phyloP scores from a whole-genome alignment of 2,797 vertebrate genomes.

The Okamejei kenojei region DNA sequence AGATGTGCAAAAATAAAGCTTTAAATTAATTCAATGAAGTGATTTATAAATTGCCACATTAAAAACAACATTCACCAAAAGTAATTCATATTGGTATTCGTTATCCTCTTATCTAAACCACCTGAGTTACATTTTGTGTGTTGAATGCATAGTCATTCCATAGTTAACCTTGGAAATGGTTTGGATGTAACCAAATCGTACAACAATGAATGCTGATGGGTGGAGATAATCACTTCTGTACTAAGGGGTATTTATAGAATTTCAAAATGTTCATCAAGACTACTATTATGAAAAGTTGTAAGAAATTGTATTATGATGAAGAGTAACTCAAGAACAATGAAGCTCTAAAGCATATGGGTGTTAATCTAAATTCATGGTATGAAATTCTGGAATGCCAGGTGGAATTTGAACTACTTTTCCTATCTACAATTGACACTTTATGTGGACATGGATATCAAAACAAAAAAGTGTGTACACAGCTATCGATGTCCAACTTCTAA shows the following conservation, averaged over 20 bases:
- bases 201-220: background rate
- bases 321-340: background rate
- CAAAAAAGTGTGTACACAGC: background rate
- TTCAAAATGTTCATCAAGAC: background rate
- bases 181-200: background rate
- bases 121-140: background rate
- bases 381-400: background rate
- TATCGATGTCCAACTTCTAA: background rate
- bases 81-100: background rate
- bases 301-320: background rate
- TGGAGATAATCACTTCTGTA: background rate
- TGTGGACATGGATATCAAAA: background rate
- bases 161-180: background rate
- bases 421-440: background rate
- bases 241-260: background rate
- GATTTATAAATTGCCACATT: background rate
- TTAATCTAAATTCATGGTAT: background rate
- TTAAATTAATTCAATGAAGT: background rate
- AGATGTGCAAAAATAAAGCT: background rate
- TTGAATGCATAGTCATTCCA: background rate
- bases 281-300: background rate
- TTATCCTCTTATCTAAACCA: background rate
- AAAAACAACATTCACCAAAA: background rate
- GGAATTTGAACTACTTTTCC: background rate
- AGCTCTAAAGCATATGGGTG: background rate